Conservation (phyloP, 2,888 invertebrate genomes). For the Aleiodes testaceus region DNA sequence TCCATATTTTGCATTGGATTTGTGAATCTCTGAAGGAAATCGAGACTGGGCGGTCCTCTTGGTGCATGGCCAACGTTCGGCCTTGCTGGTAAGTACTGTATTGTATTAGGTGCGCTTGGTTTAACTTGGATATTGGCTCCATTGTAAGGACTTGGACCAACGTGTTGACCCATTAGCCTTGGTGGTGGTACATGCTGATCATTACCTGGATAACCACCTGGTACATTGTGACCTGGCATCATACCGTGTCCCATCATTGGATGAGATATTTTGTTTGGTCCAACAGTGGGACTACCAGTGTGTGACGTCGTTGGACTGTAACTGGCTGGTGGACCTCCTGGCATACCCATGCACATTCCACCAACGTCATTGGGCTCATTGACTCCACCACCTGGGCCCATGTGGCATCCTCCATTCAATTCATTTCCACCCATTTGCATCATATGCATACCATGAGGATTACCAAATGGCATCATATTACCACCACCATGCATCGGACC, state of each 20-base stretch:
- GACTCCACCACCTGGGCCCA: slow-evolving; percentile 61
- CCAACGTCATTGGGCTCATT: slow-evolving; percentile 66
- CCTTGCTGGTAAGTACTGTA: slow-evolving; percentile 96
- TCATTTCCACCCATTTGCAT: slow-evolving; percentile 70
- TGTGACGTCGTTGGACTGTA: slow-evolving; percentile 69
- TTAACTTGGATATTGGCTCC: slow-evolving; percentile 94
- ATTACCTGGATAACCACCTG: slow-evolving; percentile 52
- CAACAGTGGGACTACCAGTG: slow-evolving; percentile 67
- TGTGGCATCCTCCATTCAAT: slow-evolving; percentile 71
- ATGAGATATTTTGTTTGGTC: slow-evolving; percentile 65
- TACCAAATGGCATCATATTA: slow-evolving; percentile 76
- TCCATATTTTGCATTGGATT: slow-evolving; percentile 85
- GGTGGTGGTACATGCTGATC: slow-evolving; percentile 75
- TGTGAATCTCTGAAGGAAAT: slow-evolving; percentile 91
- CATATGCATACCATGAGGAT: slow-evolving; percentile 72
- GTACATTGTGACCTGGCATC: slow-evolving; percentile 61
- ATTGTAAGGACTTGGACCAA: slow-evolving; percentile 77
- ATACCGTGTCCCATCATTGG: slow-evolving; percentile 69
- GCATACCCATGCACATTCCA: slow-evolving; percentile 69
- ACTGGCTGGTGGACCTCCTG: slow-evolving; percentile 66
- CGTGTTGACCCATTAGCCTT: slow-evolving; percentile 65
- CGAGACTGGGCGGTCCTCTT: slow-evolving; percentile 89
- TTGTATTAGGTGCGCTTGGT: slow-evolving; percentile 97
- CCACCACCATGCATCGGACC: slow-evolving; percentile 70
- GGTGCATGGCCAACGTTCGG: slow-evolving; percentile 87